These are phyloP conservation scores for Podarcis cretensis DNA, from an alignment of 2,113 vertebrate species.

Conservation along the genomic window DNA sequence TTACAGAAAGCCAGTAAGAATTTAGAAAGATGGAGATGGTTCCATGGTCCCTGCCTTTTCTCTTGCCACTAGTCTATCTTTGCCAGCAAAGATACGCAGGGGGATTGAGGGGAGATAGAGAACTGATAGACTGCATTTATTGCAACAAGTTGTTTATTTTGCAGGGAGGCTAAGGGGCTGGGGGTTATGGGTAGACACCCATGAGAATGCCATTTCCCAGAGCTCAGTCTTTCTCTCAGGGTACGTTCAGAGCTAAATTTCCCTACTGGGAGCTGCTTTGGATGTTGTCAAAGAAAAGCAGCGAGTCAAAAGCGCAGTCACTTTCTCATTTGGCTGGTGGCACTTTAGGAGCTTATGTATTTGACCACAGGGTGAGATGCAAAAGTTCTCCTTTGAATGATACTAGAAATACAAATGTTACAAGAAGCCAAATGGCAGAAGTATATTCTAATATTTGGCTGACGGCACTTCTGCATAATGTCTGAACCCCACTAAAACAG, in stretches of 20 bases:
- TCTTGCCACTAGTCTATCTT: not conserved
- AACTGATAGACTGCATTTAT: not conserved
- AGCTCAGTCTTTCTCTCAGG: not conserved
- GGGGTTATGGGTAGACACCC: too few relatives aligned
- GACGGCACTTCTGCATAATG: not conserved
- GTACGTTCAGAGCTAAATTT: not conserved
- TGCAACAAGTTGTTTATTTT: not conserved
- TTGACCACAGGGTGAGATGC: not conserved
- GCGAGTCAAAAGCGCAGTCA: not conserved
- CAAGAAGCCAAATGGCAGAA: not conserved
- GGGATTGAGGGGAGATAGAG: not conserved
- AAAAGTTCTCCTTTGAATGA: not conserved
- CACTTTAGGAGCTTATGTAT: not conserved
- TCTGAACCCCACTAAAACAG: not conserved
- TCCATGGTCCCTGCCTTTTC: not conserved
- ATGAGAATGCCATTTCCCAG: not conserved
- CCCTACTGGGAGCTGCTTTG: not conserved
- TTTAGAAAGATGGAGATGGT: not conserved
- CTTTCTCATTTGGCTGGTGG: not conserved
- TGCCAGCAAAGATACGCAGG: not conserved
- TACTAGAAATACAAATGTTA: not conserved
- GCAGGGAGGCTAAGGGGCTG: not conserved
- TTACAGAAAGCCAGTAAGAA: not conserved
- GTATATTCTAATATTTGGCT: not conserved
- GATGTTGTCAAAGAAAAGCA: not conserved